phyloP scores from a whole-genome alignment of 1,140 invertebrate genomes.

The Aphidius gifuensis region DNA sequence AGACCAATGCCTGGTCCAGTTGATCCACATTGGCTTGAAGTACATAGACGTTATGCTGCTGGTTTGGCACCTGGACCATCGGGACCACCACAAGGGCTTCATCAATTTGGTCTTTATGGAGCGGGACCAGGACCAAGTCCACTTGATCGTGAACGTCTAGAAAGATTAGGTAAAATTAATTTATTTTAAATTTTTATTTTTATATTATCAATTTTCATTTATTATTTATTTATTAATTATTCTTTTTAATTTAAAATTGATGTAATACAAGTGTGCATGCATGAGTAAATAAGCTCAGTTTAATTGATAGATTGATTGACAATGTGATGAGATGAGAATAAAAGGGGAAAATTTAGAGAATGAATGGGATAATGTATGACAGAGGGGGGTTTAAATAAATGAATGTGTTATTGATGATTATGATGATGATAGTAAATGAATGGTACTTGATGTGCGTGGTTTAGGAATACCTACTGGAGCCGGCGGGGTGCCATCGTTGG shows the following conservation, averaged over 20 bases:
- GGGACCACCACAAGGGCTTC: slow-evolving; percentile 58
- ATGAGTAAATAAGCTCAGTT: no score
- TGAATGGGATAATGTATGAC: background rate
- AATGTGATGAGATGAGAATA: no score
- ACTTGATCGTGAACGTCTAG: slow-evolving; percentile 82
- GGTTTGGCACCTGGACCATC: slow-evolving; percentile 48
- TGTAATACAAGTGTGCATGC: no score
- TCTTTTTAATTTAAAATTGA: background rate
- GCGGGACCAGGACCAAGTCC: slow-evolving; percentile 67
- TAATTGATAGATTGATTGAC: no score
- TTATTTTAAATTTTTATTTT: background rate
- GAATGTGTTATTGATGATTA: background rate
- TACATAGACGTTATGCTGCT: slow-evolving; percentile 68
- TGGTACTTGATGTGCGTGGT: slow-evolving; percentile 44
- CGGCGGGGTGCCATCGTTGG: slow-evolving; percentile 53
- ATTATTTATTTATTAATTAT: slow-evolving; percentile 2
- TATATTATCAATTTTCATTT: no score
- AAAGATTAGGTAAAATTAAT: slow-evolving; percentile 67
- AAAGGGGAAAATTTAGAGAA: no score
- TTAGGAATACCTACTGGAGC: slow-evolving; percentile 54
- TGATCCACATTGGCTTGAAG: slow-evolving; percentile 89
- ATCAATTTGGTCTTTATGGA: slow-evolving; percentile 61
- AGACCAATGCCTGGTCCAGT: slow-evolving; percentile 65
- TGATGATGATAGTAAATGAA: slow-evolving; percentile 12
- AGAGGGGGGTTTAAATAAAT: background rate